Percentiles rank a stretch among this genome's conserved stretches.
Evolutionary conservation across 2,888 invertebrate genomes (phyloP).

Genomic region (Epirrhoe tristata): DNA sequence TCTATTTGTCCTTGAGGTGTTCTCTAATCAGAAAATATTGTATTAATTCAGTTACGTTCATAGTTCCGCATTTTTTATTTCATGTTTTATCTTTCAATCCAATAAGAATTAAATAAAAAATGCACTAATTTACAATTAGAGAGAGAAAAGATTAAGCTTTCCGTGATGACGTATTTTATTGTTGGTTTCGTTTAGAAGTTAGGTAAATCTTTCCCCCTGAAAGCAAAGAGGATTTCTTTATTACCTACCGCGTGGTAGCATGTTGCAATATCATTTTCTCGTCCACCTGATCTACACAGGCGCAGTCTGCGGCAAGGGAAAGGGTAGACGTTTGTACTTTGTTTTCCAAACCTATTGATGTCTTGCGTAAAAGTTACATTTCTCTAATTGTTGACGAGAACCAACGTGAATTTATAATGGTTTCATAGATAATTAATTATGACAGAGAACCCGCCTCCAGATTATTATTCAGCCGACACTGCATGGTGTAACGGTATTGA

Average conservation of each 20-base stretch:
- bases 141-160: not conserved
- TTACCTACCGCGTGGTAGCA: not conserved
- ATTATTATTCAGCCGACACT: conserved; percentile 21
- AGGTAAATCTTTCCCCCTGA: not conserved
- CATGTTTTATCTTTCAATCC: not conserved
- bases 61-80: conserved; percentile 15
- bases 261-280: not conserved
- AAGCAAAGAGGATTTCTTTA: not conserved
- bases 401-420: not conserved
- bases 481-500: conserved; percentile 36
- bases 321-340: not conserved
- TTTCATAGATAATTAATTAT: conserved; percentile 16
- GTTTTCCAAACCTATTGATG: not conserved
- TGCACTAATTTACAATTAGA: not conserved
- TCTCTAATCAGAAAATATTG: not conserved
- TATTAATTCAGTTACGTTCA: not conserved
- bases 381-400: not conserved
- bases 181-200: too few species aligned
- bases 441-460: conserved; percentile 29
- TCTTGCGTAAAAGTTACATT: conserved; percentile 6
- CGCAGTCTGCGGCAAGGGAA: not conserved
- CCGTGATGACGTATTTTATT: not conserved
- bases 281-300: not conserved
- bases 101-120: not conserved
- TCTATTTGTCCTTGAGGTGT: not conserved